phyloP scores from a whole-genome alignment of 2,888 invertebrate genomes.

The Hedya salicella region DNA sequence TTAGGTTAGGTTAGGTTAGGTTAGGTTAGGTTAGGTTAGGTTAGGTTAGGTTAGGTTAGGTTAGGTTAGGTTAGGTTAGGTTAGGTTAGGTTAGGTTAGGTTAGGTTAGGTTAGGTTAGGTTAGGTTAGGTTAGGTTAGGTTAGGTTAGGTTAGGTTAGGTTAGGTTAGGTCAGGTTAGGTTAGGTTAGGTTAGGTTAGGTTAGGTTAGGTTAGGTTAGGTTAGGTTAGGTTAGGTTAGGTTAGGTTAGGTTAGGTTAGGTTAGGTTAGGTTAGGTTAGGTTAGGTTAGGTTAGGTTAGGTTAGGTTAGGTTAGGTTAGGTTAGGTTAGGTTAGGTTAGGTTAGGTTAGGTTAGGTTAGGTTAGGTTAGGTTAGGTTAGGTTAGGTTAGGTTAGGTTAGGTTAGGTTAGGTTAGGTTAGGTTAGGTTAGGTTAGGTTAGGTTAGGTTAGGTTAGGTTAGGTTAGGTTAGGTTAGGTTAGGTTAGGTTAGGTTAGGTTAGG shows the following conservation, averaged over 20 bases:
- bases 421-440: slow-evolving; percentile 3
- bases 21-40: too few relatives aligned
- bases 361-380: slow-evolving; percentile 39
- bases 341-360: slow-evolving; percentile 46
- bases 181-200: slow-evolving; percentile 45
- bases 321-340: slow-evolving; percentile 46
- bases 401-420: slow-evolving; percentile 3
- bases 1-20: too few relatives aligned
- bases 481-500: slow-evolving; percentile 3
- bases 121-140: too few relatives aligned
- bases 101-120: too few relatives aligned
- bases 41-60: too few relatives aligned
- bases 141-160: too few relatives aligned
- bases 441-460: slow-evolving; percentile 3
- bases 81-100: too few relatives aligned
- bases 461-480: slow-evolving; percentile 3
- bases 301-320: slow-evolving; percentile 45
- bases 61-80: too few relatives aligned
- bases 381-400: slow-evolving; percentile 3
- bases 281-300: slow-evolving; percentile 46
- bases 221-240: slow-evolving; percentile 44
- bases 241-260: slow-evolving; percentile 46
- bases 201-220: slow-evolving; percentile 45
- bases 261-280: slow-evolving; percentile 45
- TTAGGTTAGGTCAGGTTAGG: too few relatives aligned